Evolutionary conservation across 2,888 invertebrate species (phyloP).

Genomic region (Protophormia terraenovae): DNA sequence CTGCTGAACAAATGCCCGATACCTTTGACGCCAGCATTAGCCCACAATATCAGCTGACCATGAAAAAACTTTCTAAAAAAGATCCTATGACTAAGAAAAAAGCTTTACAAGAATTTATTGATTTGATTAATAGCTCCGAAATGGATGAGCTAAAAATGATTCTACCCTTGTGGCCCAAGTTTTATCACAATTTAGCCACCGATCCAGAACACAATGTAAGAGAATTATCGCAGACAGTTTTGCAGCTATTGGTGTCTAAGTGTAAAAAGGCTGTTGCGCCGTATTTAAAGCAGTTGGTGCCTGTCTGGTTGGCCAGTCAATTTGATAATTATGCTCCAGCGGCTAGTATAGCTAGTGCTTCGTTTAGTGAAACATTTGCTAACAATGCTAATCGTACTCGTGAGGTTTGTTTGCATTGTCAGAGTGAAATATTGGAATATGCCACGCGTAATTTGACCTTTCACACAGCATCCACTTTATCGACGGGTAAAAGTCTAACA

Average conservation of each 20-base stretch:
- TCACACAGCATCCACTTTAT: slow-evolving; percentile 83
- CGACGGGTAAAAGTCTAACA: slow-evolving; percentile 83
- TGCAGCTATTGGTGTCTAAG: slow-evolving; percentile 85
- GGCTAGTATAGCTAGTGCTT: slow-evolving; percentile 85
- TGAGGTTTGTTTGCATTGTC: slow-evolving; percentile 91
- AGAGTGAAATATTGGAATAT: slow-evolving; percentile 88
- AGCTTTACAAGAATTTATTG: slow-evolving; percentile 88
- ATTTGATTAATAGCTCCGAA: slow-evolving; percentile 86
- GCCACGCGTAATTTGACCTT: slow-evolving; percentile 87
- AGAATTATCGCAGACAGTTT: slow-evolving; percentile 89
- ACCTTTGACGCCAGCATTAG: slow-evolving; percentile 86
- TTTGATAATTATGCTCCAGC: slow-evolving; percentile 94
- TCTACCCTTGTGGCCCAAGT: slow-evolving; percentile 91
- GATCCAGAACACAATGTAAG: slow-evolving; percentile 93
- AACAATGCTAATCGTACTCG: slow-evolving; percentile 86
- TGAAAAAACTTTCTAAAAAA: slow-evolving; percentile 94
- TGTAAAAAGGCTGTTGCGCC: slow-evolving; percentile 90
- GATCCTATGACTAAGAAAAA: slow-evolving; percentile 94
- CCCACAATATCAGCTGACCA: slow-evolving; percentile 88
- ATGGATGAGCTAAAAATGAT: slow-evolving; percentile 86
- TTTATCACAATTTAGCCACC: slow-evolving; percentile 88
- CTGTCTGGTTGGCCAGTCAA: slow-evolving; percentile 92
- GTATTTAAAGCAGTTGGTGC: slow-evolving; percentile 88
- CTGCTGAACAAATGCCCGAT: slow-evolving; percentile 82
- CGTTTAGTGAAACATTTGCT: slow-evolving; percentile 90